A percentile compares a stretch with the other conserved stretches of the same genome.
Evolutionary conservation across 2,888 invertebrate species (phyloP).

Genomic region (Morpho achilles): DNA sequence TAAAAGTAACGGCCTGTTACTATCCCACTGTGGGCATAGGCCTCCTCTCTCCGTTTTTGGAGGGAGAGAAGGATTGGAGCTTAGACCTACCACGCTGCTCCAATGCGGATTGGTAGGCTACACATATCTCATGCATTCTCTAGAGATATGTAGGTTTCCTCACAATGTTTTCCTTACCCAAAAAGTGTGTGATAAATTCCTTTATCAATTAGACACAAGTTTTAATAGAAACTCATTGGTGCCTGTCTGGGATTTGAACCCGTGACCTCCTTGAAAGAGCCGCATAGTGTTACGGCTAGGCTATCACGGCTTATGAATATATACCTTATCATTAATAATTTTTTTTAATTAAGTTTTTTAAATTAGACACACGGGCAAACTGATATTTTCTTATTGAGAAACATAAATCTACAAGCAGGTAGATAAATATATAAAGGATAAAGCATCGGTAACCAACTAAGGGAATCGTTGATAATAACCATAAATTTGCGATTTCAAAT

Average conservation of each 20-base stretch:
- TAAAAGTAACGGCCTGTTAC: no score
- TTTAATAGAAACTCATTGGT: no score
- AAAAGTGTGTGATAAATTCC: no score
- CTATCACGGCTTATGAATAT: not conserved
- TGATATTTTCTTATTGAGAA: slow-evolving; percentile 7
- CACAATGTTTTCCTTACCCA: no score
- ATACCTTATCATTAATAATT: not conserved
- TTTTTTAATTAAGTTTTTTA: not conserved
- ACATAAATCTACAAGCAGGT: slow-evolving; percentile 21
- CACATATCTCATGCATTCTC: no score
- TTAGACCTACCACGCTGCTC: not conserved
- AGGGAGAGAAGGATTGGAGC: not conserved
- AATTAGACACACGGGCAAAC: not conserved
- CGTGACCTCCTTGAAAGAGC: no score
- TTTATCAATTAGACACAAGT: no score
- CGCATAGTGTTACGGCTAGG: no score
- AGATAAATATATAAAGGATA: slow-evolving; percentile 5
- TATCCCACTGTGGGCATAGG: no score
- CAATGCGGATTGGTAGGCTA: not conserved
- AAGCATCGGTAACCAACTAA: slow-evolving; percentile 33
- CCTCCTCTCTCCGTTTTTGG: no score
- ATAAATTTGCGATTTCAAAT: slow-evolving; percentile 70
- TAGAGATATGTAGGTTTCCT: not conserved
- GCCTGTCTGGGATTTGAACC: no score
- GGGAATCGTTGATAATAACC: slow-evolving; percentile 49